Base-by-base conservation (phyloP, 2,797 vertebrate species). In the Neosilurus mollespiculum region DNA sequence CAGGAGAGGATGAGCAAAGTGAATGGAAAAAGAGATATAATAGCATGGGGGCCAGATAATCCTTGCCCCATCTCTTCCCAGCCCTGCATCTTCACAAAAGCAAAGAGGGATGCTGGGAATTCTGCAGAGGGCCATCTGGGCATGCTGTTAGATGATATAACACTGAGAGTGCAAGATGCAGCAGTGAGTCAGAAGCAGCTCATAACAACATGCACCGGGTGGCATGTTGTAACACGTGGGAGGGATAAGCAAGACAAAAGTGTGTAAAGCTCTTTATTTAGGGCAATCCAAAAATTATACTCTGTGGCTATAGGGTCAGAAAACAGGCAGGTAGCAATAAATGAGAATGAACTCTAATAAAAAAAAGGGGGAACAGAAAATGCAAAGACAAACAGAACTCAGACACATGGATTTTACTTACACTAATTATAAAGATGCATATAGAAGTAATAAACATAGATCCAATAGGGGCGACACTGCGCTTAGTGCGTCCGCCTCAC, bases 21-120 rank as follows among this genome's bases (percentile, higher is more conserved):
- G 78, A 87, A 83, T 67, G 80, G 64, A 43, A 84, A 86, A 37
- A 73, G 73, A 77, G 69, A 85, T 80, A 67, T 61, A 83, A 49
- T 85, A 81, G 86, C 24, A 22, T 77, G 70, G 59, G 53, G 20
- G 51, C 54, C 56, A 81, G 85, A 81, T 85, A 83, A 81, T 81
- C 65, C 67, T 10, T 22, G 73, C 24, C 59, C 70, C 61, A 73
- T 51, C 58, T 66, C 15, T 49, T 37, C 26, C 37, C 11, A 18
- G 53, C 34, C 56, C 56, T 81, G 73, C 14, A 18, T 72, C 71
- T 79, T 82, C 15, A 64, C 80, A 43, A 71, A 82, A 80, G 37
- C 37, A 80, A 56, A 81, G 43, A 56, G 43, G 22, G 54, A 86
- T 73, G 67, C 34, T 53, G 22, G 65, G 66, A 64, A 66, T 75